phyloP scores from a whole-genome alignment of 2,113 vertebrate species.

The Glareola pratincola region DNA sequence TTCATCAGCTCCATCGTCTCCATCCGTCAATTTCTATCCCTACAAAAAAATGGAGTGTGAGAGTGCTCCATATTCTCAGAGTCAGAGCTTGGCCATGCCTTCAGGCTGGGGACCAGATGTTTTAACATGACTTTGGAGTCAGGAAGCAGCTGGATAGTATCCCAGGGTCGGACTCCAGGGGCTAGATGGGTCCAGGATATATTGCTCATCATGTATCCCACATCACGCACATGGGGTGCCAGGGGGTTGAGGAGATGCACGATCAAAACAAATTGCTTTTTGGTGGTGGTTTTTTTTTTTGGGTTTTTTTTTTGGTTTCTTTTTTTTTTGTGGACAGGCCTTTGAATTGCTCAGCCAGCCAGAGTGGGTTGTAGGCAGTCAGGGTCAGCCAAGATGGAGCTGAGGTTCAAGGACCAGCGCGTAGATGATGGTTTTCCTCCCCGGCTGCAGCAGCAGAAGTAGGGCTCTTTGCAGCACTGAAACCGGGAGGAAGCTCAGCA shows the following conservation, averaged over 20 bases:
- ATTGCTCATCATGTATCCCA: neutral
- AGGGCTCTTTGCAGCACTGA: neutral
- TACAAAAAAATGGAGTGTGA: rapidly evolving
- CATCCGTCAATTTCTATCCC: neutral
- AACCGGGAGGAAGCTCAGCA: neutral
- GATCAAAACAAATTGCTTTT: neutral
- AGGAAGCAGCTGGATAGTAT: neutral
- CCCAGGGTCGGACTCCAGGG: neutral
- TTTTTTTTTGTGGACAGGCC: neutral
- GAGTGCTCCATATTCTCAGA: neutral
- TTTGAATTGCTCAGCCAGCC: neutral
- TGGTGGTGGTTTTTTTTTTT: neutral
- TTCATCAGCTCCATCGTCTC: neutral
- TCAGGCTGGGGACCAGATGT: neutral
- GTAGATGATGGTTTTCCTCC: neutral
- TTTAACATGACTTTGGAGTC: neutral
- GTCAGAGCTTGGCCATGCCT: neutral
- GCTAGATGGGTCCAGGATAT: neutral
- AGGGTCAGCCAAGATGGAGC: neutral
- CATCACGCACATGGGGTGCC: rapidly evolving
- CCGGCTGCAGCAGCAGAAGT: neutral
- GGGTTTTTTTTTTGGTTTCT: too few relatives aligned
- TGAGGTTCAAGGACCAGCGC: rapidly evolving
- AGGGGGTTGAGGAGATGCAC: neutral
- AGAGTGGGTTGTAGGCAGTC: neutral